Evolutionary conservation across 2,797 vertebrate species (phyloP).

Genomic region (Pelochelys cantorii): DNA sequence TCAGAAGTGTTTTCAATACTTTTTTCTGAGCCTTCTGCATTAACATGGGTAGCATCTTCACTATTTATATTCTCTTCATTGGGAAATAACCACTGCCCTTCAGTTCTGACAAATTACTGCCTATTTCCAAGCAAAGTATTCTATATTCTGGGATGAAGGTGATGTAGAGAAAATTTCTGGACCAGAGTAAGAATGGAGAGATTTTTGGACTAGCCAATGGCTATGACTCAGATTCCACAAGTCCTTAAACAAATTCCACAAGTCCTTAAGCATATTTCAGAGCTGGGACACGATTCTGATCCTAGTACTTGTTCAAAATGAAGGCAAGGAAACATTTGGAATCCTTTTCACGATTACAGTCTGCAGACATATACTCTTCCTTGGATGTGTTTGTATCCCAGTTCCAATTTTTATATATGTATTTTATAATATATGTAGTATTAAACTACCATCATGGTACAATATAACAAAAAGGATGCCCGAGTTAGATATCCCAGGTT

Average conservation of each 20-base stretch:
- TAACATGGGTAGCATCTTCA: constrained; percentile 66
- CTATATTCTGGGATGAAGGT: not conserved
- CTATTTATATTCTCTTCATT: constrained; percentile 69
- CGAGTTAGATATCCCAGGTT: not conserved
- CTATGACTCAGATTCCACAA: not conserved
- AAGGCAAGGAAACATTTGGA: not conserved
- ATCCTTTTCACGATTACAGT: not conserved
- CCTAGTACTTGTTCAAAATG: not conserved
- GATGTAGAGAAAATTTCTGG: not conserved
- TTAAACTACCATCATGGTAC: not conserved
- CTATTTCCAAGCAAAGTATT: not conserved
- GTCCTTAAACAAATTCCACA: not conserved
- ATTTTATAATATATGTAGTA: too few species aligned
- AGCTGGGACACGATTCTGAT: not conserved
- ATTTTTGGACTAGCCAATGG: not conserved
- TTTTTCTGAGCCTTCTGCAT: constrained; percentile 64
- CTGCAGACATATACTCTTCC: not conserved
- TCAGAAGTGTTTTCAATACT: constrained; percentile 56
- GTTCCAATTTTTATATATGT: not conserved
- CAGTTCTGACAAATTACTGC: constrained; percentile 54
- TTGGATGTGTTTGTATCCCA: not conserved
- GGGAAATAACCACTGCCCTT: constrained; percentile 45
- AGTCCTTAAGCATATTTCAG: not conserved
- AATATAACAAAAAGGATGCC: not conserved
- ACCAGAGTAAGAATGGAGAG: fast-evolving